Percentiles rank a stretch among this genome's conserved stretches.
phyloP scores from a whole-genome alignment of 2,113 vertebrate species.

The Callorhinus ursinus region DNA sequence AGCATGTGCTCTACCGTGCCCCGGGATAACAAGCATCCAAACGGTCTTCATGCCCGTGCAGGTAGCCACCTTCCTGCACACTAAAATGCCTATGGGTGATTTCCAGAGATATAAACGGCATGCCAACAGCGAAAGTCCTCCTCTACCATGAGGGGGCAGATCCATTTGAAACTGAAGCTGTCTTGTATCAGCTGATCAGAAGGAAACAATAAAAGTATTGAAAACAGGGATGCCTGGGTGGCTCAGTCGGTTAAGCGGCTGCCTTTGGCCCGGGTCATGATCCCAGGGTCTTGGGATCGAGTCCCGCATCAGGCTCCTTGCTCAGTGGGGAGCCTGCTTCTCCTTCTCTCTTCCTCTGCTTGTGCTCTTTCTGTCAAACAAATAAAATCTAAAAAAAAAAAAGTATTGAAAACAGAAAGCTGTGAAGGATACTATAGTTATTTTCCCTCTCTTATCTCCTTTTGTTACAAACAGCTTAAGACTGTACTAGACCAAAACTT shows the following conservation, averaged over 20 bases:
- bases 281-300: too few relatives aligned
- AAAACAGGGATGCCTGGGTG: background rate
- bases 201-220: background rate
- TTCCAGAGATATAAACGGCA: background rate
- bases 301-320: too few relatives aligned
- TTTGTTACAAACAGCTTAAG: conserved; percentile 13
- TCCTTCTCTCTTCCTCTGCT: too few relatives aligned
- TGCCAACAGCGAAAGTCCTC: background rate
- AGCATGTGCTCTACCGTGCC: background rate
- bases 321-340: too few relatives aligned
- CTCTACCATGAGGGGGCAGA: background rate
- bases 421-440: background rate
- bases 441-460: background rate
- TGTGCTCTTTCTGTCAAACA: too few relatives aligned
- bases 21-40: background rate
- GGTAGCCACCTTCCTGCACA: background rate
- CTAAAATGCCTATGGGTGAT: background rate
- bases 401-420: background rate
- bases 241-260: too few relatives aligned
- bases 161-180: background rate
- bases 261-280: too few relatives aligned
- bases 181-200: background rate
- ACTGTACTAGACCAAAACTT: background rate
- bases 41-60: background rate
- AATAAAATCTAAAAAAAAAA: too few relatives aligned